Evolutionary conservation across 2,113 vertebrate genomes (phyloP).

Genomic region (Struthidea cinerea): DNA sequence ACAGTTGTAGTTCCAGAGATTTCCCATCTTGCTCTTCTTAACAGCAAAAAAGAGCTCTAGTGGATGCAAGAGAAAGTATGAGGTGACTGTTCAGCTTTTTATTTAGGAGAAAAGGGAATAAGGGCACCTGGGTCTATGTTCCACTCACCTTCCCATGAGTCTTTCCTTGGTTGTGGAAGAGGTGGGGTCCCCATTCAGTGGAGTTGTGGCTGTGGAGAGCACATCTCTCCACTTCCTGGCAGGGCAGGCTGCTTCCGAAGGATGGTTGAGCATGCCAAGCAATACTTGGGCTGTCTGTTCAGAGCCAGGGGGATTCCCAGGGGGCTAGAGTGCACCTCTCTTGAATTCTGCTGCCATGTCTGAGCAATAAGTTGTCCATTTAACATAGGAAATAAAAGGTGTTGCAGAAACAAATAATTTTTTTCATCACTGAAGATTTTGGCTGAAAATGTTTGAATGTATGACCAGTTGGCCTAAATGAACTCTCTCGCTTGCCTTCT

Average conservation of each 20-base stretch:
- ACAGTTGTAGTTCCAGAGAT: not conserved
- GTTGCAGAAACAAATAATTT: not conserved
- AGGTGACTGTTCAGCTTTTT: not conserved
- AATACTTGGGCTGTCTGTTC: not conserved
- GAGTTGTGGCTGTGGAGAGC: not conserved
- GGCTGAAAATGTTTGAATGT: not conserved
- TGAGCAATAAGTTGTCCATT: not conserved
- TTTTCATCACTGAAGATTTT: conserved; percentile 16
- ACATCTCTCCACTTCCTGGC: rapidly evolving
- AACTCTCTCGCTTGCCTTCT: not conserved
- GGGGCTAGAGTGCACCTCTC: not conserved
- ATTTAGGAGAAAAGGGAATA: not conserved
- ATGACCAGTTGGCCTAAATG: not conserved
- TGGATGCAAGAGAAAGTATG: not conserved
- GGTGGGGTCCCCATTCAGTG: not conserved
- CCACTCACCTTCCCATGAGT: not conserved
- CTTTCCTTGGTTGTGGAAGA: not conserved
- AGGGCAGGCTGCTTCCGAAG: not conserved
- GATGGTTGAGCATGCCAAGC: not conserved
- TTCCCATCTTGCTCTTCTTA: not conserved
- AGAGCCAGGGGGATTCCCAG: not conserved
- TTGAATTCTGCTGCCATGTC: not conserved
- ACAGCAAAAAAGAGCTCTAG: not conserved
- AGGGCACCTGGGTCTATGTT: not conserved
- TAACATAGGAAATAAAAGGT: not conserved